Conservation (phyloP, 2,113 vertebrate genomes). For the Osmerus eperlanus region DNA sequence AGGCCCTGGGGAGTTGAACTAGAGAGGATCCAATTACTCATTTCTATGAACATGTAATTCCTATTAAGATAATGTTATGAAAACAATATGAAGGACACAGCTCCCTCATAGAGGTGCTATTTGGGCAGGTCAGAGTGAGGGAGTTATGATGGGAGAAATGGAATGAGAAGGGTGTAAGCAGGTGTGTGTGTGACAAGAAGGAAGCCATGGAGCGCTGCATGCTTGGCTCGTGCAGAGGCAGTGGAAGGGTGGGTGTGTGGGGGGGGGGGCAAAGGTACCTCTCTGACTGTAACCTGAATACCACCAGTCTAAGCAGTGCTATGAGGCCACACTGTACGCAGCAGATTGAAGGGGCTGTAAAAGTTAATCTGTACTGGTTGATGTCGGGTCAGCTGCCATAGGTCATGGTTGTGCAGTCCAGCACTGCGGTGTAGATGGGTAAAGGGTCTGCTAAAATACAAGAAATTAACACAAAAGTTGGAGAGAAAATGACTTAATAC, state of each 20-base stretch:
- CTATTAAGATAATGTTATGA: not conserved
- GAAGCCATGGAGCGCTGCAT: not conserved
- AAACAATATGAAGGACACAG: not conserved
- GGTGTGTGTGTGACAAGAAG: not conserved
- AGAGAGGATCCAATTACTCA: conserved; percentile 20
- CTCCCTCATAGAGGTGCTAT: not conserved
- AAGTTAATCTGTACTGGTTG: too few relatives aligned
- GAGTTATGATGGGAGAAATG: not conserved
- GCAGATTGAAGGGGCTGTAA: too few relatives aligned
- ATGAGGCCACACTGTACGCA: not conserved
- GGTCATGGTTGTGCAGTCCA: not conserved
- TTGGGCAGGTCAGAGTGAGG: not conserved
- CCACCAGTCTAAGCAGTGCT: not conserved
- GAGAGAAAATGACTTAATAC: too few relatives aligned
- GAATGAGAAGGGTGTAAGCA: not conserved
- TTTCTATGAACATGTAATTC: conserved; percentile 53
- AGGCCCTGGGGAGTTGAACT: conserved; percentile 12
- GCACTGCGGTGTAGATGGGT: not conserved
- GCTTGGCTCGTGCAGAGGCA: not conserved
- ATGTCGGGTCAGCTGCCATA: too few relatives aligned
- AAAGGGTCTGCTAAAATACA: not conserved
- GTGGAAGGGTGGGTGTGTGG: not conserved
- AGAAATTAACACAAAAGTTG: not conserved
- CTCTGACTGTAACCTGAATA: conserved; percentile 24
- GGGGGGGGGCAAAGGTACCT: not conserved